A percentile compares a stretch with the other conserved stretches of the same genome.
Conservation (phyloP, 2,113 vertebrate genomes). For the Pardalotus punctatus region DNA sequence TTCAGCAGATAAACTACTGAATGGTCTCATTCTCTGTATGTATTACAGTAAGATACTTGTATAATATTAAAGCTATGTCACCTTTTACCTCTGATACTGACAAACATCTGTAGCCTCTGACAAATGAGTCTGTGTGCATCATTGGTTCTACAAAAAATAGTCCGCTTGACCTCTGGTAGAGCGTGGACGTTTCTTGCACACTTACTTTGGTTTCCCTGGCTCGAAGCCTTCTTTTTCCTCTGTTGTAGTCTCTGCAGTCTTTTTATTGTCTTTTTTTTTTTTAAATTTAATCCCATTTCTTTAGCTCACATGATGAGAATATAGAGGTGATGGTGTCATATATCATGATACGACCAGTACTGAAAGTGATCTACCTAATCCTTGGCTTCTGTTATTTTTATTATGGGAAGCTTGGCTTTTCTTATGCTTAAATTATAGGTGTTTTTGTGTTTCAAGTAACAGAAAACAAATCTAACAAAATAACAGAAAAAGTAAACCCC, state of each 20-base stretch:
- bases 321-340: neutral
- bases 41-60: neutral
- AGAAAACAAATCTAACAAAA: neutral
- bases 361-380: neutral
- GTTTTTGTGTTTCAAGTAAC: neutral
- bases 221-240: neutral
- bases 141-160: neutral
- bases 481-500: neutral
- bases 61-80: neutral
- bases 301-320: neutral
- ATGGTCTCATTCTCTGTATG: neutral
- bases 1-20: neutral
- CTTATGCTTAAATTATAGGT: neutral
- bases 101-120: neutral
- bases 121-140: neutral
- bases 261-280: neutral
- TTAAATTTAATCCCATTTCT: neutral
- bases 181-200: neutral
- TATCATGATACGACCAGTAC: neutral
- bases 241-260: neutral
- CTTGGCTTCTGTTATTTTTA: neutral
- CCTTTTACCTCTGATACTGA: neutral
- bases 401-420: neutral
- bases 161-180: neutral
- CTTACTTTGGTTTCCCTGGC: neutral